Evolutionary conservation across 2,113 vertebrate genomes (phyloP), one percentile per base, ranked within the genome.

Genomic region (Charina bottae): DNA sequence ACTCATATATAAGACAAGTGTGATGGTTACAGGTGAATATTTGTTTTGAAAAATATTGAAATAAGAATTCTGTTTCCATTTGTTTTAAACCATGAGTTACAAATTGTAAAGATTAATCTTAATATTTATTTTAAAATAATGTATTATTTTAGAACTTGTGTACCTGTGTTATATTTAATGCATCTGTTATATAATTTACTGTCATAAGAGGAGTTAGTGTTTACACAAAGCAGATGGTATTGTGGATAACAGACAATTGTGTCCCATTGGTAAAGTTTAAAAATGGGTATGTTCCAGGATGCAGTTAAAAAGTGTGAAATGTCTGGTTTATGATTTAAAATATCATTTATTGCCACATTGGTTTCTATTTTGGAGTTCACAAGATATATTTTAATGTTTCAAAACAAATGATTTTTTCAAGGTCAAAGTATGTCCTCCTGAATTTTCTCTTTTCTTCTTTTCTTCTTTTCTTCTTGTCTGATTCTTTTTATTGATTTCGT

Each of bases 141-240:
- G 60, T 2, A 2, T 78, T 92, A 26, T 93, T 93, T 91, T 90
- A 90, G 91, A n/a, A 5, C 1, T 54, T 46, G 91, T 26, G 10
- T 91, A 7, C 89, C 62, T 93, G 6, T 49, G n/a, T 89, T 89
- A 59, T 83, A 10, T 59, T 60, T 42, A 60, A 83, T 54, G 19
- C 42, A 83, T 92, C 55, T 84, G 53, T 3, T 28, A 87, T 85
- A 3, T 68, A 86, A 46, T 95, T 96, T 95, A 37, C 87, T 93
- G 55, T 56, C 90, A 7, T 54, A 89, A 64, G 1, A 93, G 89
- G 46, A 89, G 28, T 92, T 88, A 85, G 88, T 54, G 2, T 85
- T 78, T 91, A 72, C 83, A 90, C 37, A 60, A 90, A 90, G 42
- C 60, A 93, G 55, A 87, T 33, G 83, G 83, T 86, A 53, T 37